Evolutionary conservation across 2,888 invertebrate species (phyloP).

Genomic region (Trichogramma evanescens): DNA sequence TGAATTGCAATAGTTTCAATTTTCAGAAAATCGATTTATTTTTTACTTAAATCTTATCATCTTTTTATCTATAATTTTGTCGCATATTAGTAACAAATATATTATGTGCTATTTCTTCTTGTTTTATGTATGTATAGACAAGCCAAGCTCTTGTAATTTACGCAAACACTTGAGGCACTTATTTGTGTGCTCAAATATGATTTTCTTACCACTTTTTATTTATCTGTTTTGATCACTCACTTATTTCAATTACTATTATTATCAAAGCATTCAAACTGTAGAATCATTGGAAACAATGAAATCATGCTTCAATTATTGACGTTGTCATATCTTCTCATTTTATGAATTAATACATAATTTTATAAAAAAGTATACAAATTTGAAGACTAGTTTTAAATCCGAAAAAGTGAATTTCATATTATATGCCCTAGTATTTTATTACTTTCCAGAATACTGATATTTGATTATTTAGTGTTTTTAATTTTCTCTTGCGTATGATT

Average conservation of each 20-base stretch:
- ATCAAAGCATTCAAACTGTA: constrained; percentile 45
- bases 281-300: constrained; percentile 39
- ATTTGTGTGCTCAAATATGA: constrained; percentile 47
- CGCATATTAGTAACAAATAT: constrained; percentile 48
- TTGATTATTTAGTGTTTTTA: constrained; percentile 3
- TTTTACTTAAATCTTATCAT: constrained; percentile 24
- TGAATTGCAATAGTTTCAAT: constrained; percentile 23
- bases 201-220: constrained; percentile 29
- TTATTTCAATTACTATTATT: constrained; percentile 20
- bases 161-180: constrained; percentile 48
- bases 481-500: background rate
- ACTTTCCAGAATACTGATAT: constrained; percentile 39
- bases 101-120: constrained; percentile 44
- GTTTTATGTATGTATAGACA: constrained; percentile 45
- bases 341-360: constrained; percentile 11
- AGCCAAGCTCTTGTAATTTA: constrained; percentile 49
- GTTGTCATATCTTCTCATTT: constrained; percentile 35
- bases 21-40: constrained; percentile 42
- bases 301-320: constrained; percentile 31
- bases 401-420: constrained; percentile 7
- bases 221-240: constrained; percentile 13
- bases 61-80: constrained; percentile 31
- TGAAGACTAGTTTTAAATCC: constrained; percentile 20
- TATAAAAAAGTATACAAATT: constrained; percentile 14
- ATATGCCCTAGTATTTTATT: background rate